phyloP scores from a whole-genome alignment of 2,888 invertebrate genomes.

The Mechanitis mazaeus region DNA sequence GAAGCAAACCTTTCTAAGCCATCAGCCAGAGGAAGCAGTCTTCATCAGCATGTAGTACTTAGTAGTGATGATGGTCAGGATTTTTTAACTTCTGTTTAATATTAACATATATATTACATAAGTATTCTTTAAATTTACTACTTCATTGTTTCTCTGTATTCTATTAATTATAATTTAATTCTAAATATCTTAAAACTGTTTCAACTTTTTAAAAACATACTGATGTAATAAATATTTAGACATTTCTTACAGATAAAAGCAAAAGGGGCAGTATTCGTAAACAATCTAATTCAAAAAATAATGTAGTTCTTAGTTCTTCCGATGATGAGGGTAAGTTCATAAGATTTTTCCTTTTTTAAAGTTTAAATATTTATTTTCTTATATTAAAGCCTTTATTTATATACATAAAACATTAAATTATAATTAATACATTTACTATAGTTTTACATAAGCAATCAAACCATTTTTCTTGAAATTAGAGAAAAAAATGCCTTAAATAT shows the following conservation, averaged over 20 bases:
- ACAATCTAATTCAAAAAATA: constrained; percentile 41
- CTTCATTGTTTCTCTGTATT: neutral
- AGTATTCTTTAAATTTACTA: too few relatives aligned
- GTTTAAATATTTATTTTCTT: neutral
- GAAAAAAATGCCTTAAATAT: too few relatives aligned
- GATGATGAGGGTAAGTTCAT: constrained; percentile 46
- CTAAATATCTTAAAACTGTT: neutral
- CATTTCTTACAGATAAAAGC: constrained; percentile 39
- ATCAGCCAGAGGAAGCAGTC: constrained; percentile 36
- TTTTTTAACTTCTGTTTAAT: neutral
- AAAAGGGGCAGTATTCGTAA: constrained; percentile 41
- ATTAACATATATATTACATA: too few relatives aligned
- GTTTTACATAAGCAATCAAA: too few relatives aligned
- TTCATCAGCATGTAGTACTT: constrained; percentile 37
- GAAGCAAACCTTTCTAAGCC: constrained; percentile 32
- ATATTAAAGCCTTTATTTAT: too few relatives aligned
- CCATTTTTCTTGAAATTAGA: too few relatives aligned
- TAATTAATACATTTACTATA: too few relatives aligned
- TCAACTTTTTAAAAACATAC: constrained; percentile 1
- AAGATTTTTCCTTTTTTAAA: neutral
- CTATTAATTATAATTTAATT: neutral
- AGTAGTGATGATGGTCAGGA: constrained; percentile 60
- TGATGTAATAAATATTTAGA: neutral
- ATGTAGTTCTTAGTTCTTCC: constrained; percentile 50
- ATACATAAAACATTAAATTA: too few relatives aligned